phyloP scores from a whole-genome alignment of 2,888 invertebrate species.

The Clunio marinus region DNA sequence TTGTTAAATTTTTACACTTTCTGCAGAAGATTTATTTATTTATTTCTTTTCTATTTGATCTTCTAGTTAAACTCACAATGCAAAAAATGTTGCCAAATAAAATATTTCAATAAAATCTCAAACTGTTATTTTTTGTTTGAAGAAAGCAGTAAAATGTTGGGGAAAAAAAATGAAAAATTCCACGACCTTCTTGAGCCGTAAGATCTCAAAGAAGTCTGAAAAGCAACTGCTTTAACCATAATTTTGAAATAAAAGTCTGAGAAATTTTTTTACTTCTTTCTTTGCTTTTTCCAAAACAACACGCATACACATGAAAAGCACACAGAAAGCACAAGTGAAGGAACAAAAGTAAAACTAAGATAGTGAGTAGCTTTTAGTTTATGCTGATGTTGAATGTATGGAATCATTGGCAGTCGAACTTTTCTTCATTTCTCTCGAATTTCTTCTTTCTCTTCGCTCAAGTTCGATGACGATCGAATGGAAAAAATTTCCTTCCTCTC shows the following conservation, averaged over 20 bases:
- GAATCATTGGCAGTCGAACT: neutral
- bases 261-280: neutral
- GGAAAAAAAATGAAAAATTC: neutral
- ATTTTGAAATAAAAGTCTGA: constrained; percentile 34
- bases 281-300: neutral
- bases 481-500: constrained; percentile 4
- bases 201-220: constrained; percentile 52
- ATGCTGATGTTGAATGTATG: neutral
- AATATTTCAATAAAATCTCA: neutral
- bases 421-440: neutral
- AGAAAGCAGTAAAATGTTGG: neutral
- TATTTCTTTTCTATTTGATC: too few species aligned
- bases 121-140: neutral
- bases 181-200: constrained; percentile 50
- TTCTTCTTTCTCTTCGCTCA: constrained; percentile 2
- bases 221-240: constrained; percentile 40
- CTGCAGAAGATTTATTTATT: neutral
- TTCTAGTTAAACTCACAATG: neutral
- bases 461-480: neutral
- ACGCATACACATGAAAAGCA: neutral
- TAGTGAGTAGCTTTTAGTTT: neutral
- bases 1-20: neutral
- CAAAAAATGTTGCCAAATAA: neutral
- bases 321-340: neutral
- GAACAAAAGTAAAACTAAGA: neutral